Evolutionary conservation across 2,113 vertebrate genomes (phyloP).

Genomic region (Dascyllus trimaculatus): DNA sequence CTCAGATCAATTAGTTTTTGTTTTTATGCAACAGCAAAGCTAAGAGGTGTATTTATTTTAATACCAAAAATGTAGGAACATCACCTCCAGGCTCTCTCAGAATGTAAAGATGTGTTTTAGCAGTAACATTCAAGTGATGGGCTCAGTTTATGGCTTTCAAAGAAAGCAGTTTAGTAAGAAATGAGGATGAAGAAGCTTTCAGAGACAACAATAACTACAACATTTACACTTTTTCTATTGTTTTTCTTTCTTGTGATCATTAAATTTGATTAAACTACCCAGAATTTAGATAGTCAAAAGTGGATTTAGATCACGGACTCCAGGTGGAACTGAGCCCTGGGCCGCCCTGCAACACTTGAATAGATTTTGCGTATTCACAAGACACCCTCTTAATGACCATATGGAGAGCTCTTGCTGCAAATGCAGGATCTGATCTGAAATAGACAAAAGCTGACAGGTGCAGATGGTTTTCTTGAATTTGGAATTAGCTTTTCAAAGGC

Average conservation of each 20-base stretch:
- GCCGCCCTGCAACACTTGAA: constrained; percentile 19
- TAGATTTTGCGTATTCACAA: constrained; percentile 48
- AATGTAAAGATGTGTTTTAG: neutral
- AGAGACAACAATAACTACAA: too few relatives aligned
- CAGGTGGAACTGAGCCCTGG: constrained; percentile 16
- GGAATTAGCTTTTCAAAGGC: constrained; percentile 50
- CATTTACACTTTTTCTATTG: too few relatives aligned
- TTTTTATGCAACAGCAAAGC: neutral
- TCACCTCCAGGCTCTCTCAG: neutral
- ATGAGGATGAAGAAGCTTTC: neutral
- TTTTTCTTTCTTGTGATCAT: neutral
- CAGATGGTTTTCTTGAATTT: constrained; percentile 65
- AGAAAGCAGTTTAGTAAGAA: neutral
- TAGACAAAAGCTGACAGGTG: constrained; percentile 64
- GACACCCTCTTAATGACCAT: constrained; percentile 21
- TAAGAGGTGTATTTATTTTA: too few relatives aligned
- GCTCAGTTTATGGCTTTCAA: neutral
- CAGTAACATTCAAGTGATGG: too few relatives aligned
- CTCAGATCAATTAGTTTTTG: neutral
- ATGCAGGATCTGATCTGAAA: constrained; percentile 41
- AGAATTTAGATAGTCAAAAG: neutral
- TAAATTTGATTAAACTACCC: neutral
- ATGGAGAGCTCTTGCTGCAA: constrained; percentile 37
- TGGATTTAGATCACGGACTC: neutral
- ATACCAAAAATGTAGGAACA: neutral